Evolutionary conservation across 2,797 vertebrate genomes (phyloP).

Genomic region (Anolis apletophallus): DNA sequence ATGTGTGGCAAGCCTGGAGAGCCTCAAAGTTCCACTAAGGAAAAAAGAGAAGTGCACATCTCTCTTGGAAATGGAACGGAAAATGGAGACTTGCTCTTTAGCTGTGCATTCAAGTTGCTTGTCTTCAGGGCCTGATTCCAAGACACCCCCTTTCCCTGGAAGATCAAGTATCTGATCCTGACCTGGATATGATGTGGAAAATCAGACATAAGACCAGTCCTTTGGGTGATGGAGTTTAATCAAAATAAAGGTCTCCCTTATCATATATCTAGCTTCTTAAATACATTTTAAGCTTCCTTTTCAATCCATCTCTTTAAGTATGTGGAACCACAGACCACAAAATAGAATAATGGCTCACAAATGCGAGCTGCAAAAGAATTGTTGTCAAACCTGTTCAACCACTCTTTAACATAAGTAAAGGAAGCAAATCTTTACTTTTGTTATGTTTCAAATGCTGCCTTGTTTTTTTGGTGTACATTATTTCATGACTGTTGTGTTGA

Average conservation of each 20-base stretch:
- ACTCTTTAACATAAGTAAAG: conserved; percentile 31
- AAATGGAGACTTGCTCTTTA: background rate
- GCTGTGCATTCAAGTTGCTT: background rate
- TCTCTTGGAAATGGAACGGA: background rate
- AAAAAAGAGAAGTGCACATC: background rate
- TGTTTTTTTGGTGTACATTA: background rate
- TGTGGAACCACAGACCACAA: background rate
- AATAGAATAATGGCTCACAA: background rate
- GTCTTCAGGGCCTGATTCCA: background rate
- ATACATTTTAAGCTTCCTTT: conserved; percentile 8
- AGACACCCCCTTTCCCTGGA: background rate
- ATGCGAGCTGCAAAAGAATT: conserved; percentile 14
- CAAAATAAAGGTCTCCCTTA: background rate
- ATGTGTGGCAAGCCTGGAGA: background rate
- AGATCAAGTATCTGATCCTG: background rate
- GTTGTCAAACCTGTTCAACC: conserved; percentile 5
- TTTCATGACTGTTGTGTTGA: background rate
- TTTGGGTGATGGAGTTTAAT: background rate
- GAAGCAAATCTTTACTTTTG: conserved; percentile 32
- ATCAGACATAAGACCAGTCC: background rate
- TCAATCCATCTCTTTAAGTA: background rate
- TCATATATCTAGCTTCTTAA: background rate
- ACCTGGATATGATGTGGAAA: background rate
- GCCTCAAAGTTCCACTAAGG: background rate
- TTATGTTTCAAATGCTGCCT: conserved; percentile 21